Evolutionary conservation across 2,113 vertebrate species (phyloP).

Genomic region (Rhagologus leucostigma): DNA sequence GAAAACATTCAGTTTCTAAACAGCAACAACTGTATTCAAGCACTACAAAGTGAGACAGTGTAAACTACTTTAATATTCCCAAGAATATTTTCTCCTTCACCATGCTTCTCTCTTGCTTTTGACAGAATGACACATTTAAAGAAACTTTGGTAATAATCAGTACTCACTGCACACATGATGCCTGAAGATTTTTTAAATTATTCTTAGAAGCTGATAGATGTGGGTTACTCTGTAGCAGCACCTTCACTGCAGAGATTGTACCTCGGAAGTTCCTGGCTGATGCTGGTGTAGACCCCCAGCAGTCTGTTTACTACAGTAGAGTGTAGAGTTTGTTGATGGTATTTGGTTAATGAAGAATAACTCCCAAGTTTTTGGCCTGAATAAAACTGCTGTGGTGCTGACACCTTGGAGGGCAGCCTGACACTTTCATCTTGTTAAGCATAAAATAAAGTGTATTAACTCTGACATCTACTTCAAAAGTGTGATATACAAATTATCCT

Average conservation of each 20-base stretch:
- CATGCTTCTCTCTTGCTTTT: neutral
- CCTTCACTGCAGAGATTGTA: neutral
- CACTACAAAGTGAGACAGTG: neutral
- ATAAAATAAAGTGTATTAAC: neutral
- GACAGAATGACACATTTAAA: neutral
- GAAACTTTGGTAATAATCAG: neutral
- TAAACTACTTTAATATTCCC: neutral
- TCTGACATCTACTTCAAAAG: neutral
- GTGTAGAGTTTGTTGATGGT: neutral
- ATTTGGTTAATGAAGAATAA: neutral
- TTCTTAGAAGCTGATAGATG: neutral
- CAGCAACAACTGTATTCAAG: neutral
- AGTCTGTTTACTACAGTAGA: neutral
- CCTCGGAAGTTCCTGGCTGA: neutral
- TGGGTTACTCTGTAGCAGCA: neutral
- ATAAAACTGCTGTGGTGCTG: neutral
- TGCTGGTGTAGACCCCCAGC: neutral
- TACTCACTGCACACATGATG: neutral
- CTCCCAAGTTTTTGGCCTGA: neutral
- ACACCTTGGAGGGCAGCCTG: neutral
- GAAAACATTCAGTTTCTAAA: neutral
- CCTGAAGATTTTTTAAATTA: neutral
- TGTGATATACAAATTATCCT: neutral
- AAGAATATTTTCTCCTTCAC: neutral
- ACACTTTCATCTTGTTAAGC: neutral